These are phyloP conservation scores for Phymastichus coffea DNA, from an alignment of 1,140 invertebrate species.

Conservation along the genomic window DNA sequence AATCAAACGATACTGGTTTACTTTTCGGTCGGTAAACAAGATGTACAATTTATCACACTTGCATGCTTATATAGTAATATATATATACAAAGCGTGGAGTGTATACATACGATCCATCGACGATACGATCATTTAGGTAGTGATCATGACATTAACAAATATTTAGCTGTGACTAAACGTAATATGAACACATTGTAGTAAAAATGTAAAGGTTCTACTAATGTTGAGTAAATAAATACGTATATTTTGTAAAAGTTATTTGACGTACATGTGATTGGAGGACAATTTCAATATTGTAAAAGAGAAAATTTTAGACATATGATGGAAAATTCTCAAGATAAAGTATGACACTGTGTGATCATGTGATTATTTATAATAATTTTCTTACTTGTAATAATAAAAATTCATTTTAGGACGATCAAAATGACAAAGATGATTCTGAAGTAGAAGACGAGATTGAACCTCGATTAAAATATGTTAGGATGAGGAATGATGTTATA, in stretches of 20 bases:
- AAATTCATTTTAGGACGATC: conserved; percentile 34
- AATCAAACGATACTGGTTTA: no score
- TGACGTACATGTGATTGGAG: conserved; percentile 20
- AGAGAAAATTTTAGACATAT: neutral
- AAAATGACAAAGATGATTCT: conserved; percentile 50
- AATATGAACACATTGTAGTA: no score
- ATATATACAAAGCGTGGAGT: no score
- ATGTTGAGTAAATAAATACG: neutral
- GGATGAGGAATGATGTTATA: conserved; percentile 84
- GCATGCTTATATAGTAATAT: no score
- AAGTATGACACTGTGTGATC: conserved; percentile 8
- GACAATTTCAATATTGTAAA: no score
- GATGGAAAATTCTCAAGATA: conserved; percentile 15
- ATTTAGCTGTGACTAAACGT: no score
- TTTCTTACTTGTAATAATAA: neutral
- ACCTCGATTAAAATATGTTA: conserved; percentile 89
- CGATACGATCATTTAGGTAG: no score
- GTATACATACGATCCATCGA: no score
- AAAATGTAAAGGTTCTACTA: no score
- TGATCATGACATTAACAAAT: no score
- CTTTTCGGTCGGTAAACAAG: no score
- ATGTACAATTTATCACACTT: no score
- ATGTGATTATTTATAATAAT: neutral
- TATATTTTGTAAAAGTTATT: neutral
- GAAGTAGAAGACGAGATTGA: conserved; percentile 73